Evolutionary conservation across 2,113 vertebrate genomes (phyloP).

Genomic region (Elgaria multicarinata): DNA sequence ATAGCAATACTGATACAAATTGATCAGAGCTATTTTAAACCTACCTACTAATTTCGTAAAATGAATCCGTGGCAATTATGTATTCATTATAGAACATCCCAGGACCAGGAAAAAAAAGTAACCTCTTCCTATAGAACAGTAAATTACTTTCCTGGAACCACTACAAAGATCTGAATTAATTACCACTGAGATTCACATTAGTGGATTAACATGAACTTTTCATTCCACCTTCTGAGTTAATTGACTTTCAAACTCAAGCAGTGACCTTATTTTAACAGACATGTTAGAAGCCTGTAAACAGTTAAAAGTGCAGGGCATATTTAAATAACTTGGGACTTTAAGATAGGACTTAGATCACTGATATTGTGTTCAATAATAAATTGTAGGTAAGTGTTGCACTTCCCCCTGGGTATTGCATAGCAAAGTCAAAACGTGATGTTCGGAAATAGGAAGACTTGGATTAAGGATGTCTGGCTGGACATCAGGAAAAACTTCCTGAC

Average conservation of each 20-base stretch:
- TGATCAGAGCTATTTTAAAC: slow-evolving; percentile 24
- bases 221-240: slow-evolving; percentile 52
- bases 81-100: slow-evolving; percentile 48
- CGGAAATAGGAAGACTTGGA: background rate
- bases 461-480: too few relatives aligned
- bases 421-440: background rate
- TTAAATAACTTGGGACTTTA: background rate
- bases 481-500: too few relatives aligned
- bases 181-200: slow-evolving; percentile 56
- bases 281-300: slow-evolving; percentile 9
- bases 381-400: background rate
- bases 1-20: background rate
- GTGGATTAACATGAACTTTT: slow-evolving; percentile 56
- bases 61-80: slow-evolving; percentile 46
- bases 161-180: slow-evolving; percentile 65
- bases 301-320: slow-evolving; percentile 25
- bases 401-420: background rate
- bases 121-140: slow-evolving; percentile 30
- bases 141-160: slow-evolving; percentile 63
- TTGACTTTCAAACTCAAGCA: slow-evolving; percentile 56
- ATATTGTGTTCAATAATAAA: background rate
- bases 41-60: slow-evolving; percentile 43
- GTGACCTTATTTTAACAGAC: slow-evolving; percentile 34
- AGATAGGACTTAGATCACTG: background rate
- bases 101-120: slow-evolving; percentile 32